Base-by-base conservation (phyloP, 2,113 vertebrate species). In the Daubentonia madagascariensis region DNA sequence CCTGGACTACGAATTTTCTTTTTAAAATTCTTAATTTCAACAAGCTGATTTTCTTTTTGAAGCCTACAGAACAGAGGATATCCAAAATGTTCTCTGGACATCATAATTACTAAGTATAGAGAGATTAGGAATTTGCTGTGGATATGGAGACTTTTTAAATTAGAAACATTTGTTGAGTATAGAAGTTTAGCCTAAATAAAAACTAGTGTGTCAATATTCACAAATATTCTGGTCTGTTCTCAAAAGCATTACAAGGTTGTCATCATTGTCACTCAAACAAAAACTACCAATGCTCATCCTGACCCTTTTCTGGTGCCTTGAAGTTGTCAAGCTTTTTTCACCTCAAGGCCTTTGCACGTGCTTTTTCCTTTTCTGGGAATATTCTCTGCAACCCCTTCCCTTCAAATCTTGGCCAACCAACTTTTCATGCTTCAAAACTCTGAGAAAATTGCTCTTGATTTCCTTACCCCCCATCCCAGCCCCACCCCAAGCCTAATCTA, bases 21-120 rank as follows among this genome's bases (percentile, higher is more conserved):
- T 85, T 59, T 72, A 8, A 59, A 94, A 65, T 28, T 76, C 40
- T 73, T 67, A 50, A 79, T 59, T 92, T 78, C 65, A 91, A 94
- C 6, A 85, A 78, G 72, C 2, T 75, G 30, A n/a, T 12, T 52
- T 84, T 83, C 16, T 76, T 45, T 83, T 79, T 89, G 88, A 95
- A 91, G 30, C 7, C 18, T 86, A 40, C 1, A 40, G 30, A 54
- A 52, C 28, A 91, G n/a, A 79, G 18, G 68, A 16, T 91, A 25
- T 80, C 61, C 32, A 43, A 88, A 81, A 86, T 85, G 22, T 72
- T 40, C 78, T 79, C 54, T 6, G 61, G 18, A 25, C 6, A 63
- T 45, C 73, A 52, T 94, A 89, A 94, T 67, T 83, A 76, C 30
- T 40, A 86, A 61, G 12, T 54, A 43, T 25, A 32, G n/a, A 23